Percentiles rank a stretch among this genome's conserved stretches.
Evolutionary conservation across 1,140 invertebrate genomes (phyloP).

Genomic region (Choristoneura fumiferana): DNA sequence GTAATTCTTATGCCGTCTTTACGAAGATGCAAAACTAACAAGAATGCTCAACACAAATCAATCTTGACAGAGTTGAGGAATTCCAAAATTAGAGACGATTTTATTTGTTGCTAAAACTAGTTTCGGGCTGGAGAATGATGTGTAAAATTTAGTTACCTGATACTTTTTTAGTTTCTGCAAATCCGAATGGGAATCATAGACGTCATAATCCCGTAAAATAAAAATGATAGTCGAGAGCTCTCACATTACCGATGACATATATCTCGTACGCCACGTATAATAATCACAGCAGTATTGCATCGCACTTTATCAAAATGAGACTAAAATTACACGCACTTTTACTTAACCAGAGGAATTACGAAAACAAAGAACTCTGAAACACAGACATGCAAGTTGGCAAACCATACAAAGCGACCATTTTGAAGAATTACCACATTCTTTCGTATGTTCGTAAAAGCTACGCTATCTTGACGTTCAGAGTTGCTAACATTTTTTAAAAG

Average conservation of each 20-base stretch:
- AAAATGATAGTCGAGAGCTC: conserved; percentile 69
- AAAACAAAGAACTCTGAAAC: conserved; percentile 79
- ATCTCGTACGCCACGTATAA: conserved; percentile 56
- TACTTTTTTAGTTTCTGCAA: conserved; percentile 53
- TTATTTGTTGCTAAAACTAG: conserved; percentile 36
- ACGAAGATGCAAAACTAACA: conserved; percentile 28
- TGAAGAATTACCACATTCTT: conserved; percentile 82
- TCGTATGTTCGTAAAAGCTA: conserved; percentile 68
- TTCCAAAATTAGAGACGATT: conserved; percentile 72
- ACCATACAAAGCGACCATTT: conserved; percentile 81
- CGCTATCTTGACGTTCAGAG: conserved; percentile 49
- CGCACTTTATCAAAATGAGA: conserved; percentile 43
- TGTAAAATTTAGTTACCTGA: conserved; percentile 45
- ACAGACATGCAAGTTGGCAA: conserved; percentile 80
- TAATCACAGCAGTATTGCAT: conserved; percentile 39
- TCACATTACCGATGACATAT: conserved; percentile 75
- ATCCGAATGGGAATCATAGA: conserved; percentile 60
- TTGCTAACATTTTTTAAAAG: background rate
- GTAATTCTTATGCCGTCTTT: background rate
- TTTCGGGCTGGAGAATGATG: conserved; percentile 14
- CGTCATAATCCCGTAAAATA: conserved; percentile 71
- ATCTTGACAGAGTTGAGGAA: conserved; percentile 66
- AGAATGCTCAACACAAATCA: conserved; percentile 59
- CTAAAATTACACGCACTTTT: conserved; percentile 41
- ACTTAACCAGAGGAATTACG: conserved; percentile 58